Percentiles rank a stretch among this genome's conserved stretches.
These are phyloP conservation scores for Heliconius erato DNA, from an alignment of 2,888 invertebrate species.

Conservation along the genomic window DNA sequence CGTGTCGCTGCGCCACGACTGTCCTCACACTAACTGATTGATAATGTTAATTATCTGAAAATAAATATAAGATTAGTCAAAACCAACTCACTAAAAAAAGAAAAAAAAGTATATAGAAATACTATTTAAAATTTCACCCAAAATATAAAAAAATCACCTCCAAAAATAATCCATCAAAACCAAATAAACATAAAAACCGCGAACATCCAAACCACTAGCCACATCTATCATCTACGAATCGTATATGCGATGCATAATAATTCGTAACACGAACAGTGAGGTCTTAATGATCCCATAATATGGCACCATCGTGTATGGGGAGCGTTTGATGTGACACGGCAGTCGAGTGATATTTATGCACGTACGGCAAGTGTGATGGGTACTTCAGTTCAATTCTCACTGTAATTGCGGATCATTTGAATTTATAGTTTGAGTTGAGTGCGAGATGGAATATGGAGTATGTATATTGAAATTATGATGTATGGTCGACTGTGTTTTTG, in stretches of 20 bases:
- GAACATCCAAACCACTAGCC: not conserved
- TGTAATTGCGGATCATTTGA: slow-evolving; percentile 39
- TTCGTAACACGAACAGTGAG: slow-evolving; percentile 36
- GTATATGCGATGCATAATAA: slow-evolving; percentile 19
- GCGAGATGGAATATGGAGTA: slow-evolving; percentile 22
- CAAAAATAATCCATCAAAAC: not conserved
- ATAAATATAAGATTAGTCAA: not conserved
- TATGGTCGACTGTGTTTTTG: not conserved
- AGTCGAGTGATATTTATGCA: slow-evolving; percentile 40
- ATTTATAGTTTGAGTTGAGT: slow-evolving; percentile 33
- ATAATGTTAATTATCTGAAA: not conserved
- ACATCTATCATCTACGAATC: not conserved
- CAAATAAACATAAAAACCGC: not conserved
- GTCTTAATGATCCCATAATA: slow-evolving; percentile 46
- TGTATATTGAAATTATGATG: slow-evolving; percentile 21
- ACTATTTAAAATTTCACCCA: not conserved
- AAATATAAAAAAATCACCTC: not conserved
- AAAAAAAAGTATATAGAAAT: not conserved
- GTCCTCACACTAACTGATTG: too few relatives aligned
- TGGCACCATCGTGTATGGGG: slow-evolving; percentile 37
- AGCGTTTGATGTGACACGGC: slow-evolving; percentile 39
- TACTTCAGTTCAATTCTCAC: slow-evolving; percentile 51
- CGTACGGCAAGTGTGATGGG: slow-evolving; percentile 56
- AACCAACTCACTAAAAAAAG: too few relatives aligned
- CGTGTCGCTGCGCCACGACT: too few relatives aligned